A percentile compares a stretch with the other conserved stretches of the same genome.
phyloP scores from a whole-genome alignment of 2,113 vertebrate genomes.

The Otus sunia region DNA sequence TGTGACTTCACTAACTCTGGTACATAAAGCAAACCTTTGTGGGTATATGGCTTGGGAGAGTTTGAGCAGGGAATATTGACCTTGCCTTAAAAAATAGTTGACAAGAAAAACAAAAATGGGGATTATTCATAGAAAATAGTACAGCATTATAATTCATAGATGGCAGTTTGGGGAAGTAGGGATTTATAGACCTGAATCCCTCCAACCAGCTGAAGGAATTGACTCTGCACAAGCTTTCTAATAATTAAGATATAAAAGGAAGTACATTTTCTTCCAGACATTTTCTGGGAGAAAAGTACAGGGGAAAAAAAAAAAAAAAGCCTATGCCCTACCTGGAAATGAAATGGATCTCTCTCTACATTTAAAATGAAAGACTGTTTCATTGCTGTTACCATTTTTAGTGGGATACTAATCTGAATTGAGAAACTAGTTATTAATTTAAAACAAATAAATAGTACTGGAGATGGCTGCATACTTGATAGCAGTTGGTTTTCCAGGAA shows the following conservation, averaged over 20 bases:
- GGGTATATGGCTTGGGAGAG: not conserved
- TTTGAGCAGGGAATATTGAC: not conserved
- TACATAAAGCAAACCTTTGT: not conserved
- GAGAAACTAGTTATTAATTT: not conserved
- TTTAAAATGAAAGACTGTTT: not conserved
- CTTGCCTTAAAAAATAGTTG: not conserved
- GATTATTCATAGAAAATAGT: not conserved
- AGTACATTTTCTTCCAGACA: not conserved
- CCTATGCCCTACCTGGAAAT: not conserved
- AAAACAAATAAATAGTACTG: not conserved
- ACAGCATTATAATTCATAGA: not conserved
- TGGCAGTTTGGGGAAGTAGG: not conserved
- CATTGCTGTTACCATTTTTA: not conserved
- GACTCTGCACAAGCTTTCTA: not conserved
- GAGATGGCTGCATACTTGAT: not conserved
- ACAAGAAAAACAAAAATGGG: not conserved
- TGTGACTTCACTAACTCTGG: not conserved
- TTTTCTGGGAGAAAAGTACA: not conserved
- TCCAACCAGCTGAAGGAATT: not conserved
- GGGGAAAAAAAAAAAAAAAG: rapidly evolving
- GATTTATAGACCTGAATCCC: not conserved
- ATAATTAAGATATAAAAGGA: not conserved
- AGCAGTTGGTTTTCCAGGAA: not conserved
- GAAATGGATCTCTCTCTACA: not conserved
- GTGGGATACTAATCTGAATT: not conserved